Conservation (phyloP, 2,888 invertebrate species). For the Caenorhabditis virilis region DNA sequence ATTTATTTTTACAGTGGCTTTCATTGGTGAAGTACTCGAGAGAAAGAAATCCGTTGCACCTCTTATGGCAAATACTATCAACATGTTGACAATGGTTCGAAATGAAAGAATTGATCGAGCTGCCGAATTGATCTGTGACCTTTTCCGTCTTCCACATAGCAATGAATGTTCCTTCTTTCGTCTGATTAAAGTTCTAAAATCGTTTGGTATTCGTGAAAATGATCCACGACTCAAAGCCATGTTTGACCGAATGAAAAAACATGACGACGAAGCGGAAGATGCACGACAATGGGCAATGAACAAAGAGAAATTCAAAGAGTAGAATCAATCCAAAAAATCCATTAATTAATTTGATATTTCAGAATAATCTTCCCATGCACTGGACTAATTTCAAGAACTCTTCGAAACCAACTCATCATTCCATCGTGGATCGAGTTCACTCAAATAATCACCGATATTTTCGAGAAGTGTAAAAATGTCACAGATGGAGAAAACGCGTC, state of each 20-base stretch:
- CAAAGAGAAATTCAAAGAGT: constrained; percentile 59
- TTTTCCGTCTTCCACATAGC: constrained; percentile 32
- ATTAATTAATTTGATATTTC: constrained; percentile 6
- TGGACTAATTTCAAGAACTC: constrained; percentile 53
- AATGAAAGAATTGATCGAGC: constrained; percentile 34
- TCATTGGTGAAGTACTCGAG: constrained; percentile 40
- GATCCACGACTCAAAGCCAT: constrained; percentile 48
- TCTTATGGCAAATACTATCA: constrained; percentile 32
- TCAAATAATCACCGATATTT: constrained; percentile 89
- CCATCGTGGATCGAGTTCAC: constrained; percentile 90
- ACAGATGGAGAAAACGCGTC: constrained; percentile 57
- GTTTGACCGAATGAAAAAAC: constrained; percentile 53
- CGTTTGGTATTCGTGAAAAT: constrained; percentile 62
- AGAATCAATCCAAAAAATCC: constrained; percentile 1
- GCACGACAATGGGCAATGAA: constrained; percentile 60
- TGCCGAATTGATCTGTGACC: constrained; percentile 32
- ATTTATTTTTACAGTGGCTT: constrained; percentile 31
- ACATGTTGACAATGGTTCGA: constrained; percentile 18
- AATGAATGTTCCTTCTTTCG: constrained; percentile 36
- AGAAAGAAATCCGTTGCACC: constrained; percentile 39
- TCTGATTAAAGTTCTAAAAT: constrained; percentile 49
- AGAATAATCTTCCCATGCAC: constrained; percentile 41
- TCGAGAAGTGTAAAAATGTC: constrained; percentile 75
- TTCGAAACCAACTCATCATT: constrained; percentile 81
- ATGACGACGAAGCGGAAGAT: constrained; percentile 61